Base-by-base conservation (phyloP, 2,888 invertebrate species). In the Drosophila yooni region DNA sequence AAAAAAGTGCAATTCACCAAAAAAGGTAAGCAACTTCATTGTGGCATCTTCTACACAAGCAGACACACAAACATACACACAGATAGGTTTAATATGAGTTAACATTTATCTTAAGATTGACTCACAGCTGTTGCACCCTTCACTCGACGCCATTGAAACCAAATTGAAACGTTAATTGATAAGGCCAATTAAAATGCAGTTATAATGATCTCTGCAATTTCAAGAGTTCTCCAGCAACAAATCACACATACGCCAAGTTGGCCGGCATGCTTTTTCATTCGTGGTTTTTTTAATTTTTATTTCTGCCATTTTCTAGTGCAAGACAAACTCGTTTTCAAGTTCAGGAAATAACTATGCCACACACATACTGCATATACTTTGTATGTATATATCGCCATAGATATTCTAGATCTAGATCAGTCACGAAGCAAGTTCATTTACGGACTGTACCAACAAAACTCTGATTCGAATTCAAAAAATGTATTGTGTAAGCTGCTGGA, bases 251-350 rank as follows among this genome's bases (percentile, higher is more conserved):
- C 85, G 88, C 67, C 88, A 68, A 70, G 85, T 72, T 72, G 68
- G 51, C 81, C 66, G 64, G 57, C 50, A 34, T 58, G 52, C 34
- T 31, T 63, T 25, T 50, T 53, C 33, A 34, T 64, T 33, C 25
- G 33, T 29, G 15, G 4, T 25, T 46, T 46, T 54, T 3, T 53
- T 18, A 13, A 3, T 36, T 27, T 46, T 46, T 38, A 54, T 64
- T 70, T 54, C 66, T 61, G 52, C 6, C 65, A 46, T 74, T 52
- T 80, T 80, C 81, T 77, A 69, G 70, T 69, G 66, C 54, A 60
- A 51, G 67, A 54, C 53, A 79, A 87, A 87, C 86, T 70, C 60
- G 86, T 87, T 87, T 74, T 87, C 85, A 89, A 89, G 89, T 87
- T 87, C 86, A 87, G 86, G 86, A 87, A 87, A 85, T 89, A 77